Base-by-base conservation (phyloP, 1,140 invertebrate species). In the Danaus melanippus region DNA sequence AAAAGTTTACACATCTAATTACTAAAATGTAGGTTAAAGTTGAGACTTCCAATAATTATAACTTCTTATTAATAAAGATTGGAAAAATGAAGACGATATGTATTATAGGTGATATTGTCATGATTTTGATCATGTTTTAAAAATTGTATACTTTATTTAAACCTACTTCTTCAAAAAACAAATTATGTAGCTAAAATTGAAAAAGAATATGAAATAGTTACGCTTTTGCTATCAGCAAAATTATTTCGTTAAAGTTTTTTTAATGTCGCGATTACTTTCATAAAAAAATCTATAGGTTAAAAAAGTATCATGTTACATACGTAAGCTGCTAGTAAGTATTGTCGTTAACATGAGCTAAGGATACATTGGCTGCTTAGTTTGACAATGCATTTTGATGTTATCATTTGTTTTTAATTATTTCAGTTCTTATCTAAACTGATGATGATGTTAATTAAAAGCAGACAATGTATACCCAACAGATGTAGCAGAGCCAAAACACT, bases 101-200 rank as follows among this genome's bases (percentile, higher is more conserved):
- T 64, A 48, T 63, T 58, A 9, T 52, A 52, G 53, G 50, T 57
- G 51, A 60, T 60, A 64, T 60, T 32, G 42, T 47, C 44, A 64
- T 46, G 59, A 64, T 54, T 50, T 46, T 46, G 40, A 56, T 60
- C 54, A 56, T 54, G 46, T 45, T 46, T 51, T 50, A 50, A 55
- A 40, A 55, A 51, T 55, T 32, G 21, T 32, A 32, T 32, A 32
- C 21, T 32, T 32, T 5, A 32, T 32, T 32, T 32, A 32, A 32
- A 32, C 21, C 21, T 32, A 32, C 21, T 32, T 32, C 21, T 32
- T 32, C 21, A 32, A 32, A n/a, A 32, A 32, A 0, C 21, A 32
- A 32, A 32, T 32, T 32, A 32, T 32, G 21, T 32, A 32, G 21
- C 21, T 32, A 3, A 21, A 32, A 7, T 32, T 32, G 21, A 32